Percentiles rank a stretch among this genome's conserved stretches.
These are phyloP conservation scores for Hirtodrosophila confusa DNA, from an alignment of 2,888 invertebrate species.

Conservation along the genomic window DNA sequence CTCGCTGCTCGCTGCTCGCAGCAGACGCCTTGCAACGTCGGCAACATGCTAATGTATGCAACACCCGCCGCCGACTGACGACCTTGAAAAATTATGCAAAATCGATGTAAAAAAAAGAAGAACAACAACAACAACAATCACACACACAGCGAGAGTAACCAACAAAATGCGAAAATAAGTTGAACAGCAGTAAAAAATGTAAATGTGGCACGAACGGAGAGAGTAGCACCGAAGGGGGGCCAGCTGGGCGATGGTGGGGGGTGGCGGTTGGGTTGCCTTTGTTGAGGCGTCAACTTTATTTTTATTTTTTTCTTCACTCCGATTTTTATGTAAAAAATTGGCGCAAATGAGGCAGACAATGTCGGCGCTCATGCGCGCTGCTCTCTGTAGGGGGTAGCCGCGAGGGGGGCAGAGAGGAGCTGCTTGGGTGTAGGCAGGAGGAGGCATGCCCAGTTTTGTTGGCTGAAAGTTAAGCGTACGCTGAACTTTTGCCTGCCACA, in stretches of 20 bases:
- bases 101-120: conserved; percentile 77
- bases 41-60: conserved; percentile 80
- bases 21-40: conserved; percentile 70
- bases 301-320: conserved; percentile 40
- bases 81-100: conserved; percentile 84
- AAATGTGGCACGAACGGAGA: conserved; percentile 74
- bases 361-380: conserved; percentile 75
- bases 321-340: conserved; percentile 78
- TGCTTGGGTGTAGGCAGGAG: conserved; percentile 6
- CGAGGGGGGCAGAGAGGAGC: background rate
- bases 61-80: conserved; percentile 76
- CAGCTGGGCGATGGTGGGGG: conserved; percentile 1
- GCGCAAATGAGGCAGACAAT: conserved; percentile 81
- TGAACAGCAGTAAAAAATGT: conserved; percentile 74
- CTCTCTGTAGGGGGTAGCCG: conserved; percentile 15
- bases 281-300: conserved; percentile 44
- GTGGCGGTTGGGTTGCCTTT: conserved; percentile 6
- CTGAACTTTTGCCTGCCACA: conserved; percentile 76
- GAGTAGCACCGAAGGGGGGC: conserved; percentile 23
- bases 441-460: conserved; percentile 51
- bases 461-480: conserved; percentile 76
- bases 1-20: conserved; percentile 25
- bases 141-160: conserved; percentile 50
- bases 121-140: conserved; percentile 40
- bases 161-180: conserved; percentile 76